Evolutionary conservation across 2,113 vertebrate genomes (phyloP).

Genomic region (Pardalotus punctatus): DNA sequence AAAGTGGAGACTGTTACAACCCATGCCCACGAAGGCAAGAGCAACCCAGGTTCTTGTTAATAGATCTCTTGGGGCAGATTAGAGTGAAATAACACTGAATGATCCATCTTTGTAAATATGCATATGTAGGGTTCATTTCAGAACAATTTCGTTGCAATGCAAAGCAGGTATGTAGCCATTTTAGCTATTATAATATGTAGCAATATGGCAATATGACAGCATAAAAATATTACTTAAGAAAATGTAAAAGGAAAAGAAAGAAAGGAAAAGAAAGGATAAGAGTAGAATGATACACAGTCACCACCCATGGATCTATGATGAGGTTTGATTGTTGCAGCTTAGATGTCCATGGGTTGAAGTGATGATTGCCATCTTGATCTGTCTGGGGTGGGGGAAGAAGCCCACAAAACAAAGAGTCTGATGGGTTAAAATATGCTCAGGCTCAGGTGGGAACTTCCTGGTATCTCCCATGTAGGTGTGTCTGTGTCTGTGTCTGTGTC

Average conservation of each 20-base stretch:
- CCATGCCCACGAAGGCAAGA: background rate
- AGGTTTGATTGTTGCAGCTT: background rate
- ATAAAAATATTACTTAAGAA: background rate
- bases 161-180: background rate
- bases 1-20: background rate
- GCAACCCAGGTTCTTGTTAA: background rate
- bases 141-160: background rate
- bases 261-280: background rate
- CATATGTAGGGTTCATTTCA: background rate
- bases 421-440: background rate
- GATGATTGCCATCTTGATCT: background rate
- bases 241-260: background rate
- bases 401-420: background rate
- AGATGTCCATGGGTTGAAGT: background rate
- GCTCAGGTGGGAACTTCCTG: background rate
- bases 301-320: background rate
- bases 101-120: background rate
- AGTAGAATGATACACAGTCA: background rate
- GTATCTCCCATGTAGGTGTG: accelerated
- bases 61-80: background rate
- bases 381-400: background rate
- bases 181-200: background rate
- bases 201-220: background rate
- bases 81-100: background rate
- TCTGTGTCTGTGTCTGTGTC: background rate